A percentile compares a stretch with the other conserved stretches of the same genome.
Evolutionary conservation across 2,888 invertebrate species (phyloP).

Genomic region (Mylabris sibirica): DNA sequence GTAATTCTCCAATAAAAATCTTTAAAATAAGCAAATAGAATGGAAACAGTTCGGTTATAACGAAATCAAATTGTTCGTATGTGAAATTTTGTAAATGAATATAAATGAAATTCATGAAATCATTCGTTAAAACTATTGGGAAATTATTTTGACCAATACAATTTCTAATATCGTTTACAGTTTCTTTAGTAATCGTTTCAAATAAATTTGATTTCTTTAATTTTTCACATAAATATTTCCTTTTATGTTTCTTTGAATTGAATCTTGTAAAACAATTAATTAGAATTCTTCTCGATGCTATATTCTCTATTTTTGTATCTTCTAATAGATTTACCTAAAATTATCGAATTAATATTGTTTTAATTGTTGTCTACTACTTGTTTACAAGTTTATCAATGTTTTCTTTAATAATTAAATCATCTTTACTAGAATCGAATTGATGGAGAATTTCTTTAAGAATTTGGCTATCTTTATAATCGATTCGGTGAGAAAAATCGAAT

Average conservation of each 20-base stretch:
- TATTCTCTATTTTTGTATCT: neutral
- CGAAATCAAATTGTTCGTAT: constrained; percentile 38
- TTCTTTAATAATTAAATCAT: neutral
- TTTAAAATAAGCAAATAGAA: constrained; percentile 44
- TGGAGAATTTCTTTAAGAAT: neutral
- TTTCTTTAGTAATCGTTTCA: constrained; percentile 34
- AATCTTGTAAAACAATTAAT: constrained; percentile 43
- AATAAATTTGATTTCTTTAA: constrained; percentile 25
- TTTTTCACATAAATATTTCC: constrained; percentile 44
- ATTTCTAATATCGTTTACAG: constrained; percentile 34
- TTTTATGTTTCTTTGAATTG: constrained; percentile 42
- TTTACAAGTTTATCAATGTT: neutral
- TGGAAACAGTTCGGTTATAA: constrained; percentile 43
- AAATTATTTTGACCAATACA: constrained; percentile 34
- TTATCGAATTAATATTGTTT: neutral
- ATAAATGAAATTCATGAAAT: constrained; percentile 43
- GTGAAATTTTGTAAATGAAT: constrained; percentile 39
- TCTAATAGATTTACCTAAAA: neutral
- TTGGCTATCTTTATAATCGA: neutral
- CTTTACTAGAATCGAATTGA: neutral
- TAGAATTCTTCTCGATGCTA: constrained; percentile 40
- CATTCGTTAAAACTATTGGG: constrained; percentile 40
- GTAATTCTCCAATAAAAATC: constrained; percentile 40
- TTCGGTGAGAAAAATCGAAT: neutral
- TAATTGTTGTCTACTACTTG: neutral